Percentiles rank a stretch among this genome's conserved stretches.
These are phyloP conservation scores for Alosa sapidissima DNA, from an alignment of 2,797 vertebrate genomes.

Conservation along the genomic window DNA sequence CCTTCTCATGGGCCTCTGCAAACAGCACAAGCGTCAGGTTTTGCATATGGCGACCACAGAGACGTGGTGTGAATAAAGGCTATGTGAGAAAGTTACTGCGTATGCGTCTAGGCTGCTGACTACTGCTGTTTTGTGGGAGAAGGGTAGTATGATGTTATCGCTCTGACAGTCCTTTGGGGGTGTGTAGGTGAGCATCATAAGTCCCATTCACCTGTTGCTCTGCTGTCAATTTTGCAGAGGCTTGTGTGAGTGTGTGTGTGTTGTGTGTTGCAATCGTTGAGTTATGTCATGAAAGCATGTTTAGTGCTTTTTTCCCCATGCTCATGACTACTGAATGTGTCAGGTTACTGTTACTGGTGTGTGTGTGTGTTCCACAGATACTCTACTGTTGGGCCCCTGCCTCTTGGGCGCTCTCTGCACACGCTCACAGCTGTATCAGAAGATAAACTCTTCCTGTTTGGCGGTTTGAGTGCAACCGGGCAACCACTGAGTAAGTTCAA, in stretches of 20 bases:
- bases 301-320: neutral
- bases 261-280: neutral
- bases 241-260: neutral
- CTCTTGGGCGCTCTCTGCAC: constrained; percentile 88
- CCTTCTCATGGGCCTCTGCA: neutral
- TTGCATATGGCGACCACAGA: neutral
- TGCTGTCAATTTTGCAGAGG: neutral
- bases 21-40: neutral
- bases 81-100: no score
- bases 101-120: neutral
- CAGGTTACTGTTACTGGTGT: neutral
- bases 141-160: neutral
- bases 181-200: neutral
- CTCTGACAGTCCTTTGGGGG: neutral
- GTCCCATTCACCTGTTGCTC: neutral
- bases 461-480: constrained; percentile 84
- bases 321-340: neutral
- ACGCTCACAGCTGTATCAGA: constrained; percentile 83
- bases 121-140: neutral
- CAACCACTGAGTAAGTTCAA: constrained; percentile 84
- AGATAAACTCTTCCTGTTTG: constrained; percentile 86
- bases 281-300: neutral
- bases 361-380: constrained; percentile 54
- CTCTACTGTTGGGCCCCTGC: constrained; percentile 52
- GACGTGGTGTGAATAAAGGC: neutral